These are phyloP conservation scores for Burhinus oedicnemus DNA, from an alignment of 2,113 vertebrate species.

Conservation along the genomic window DNA sequence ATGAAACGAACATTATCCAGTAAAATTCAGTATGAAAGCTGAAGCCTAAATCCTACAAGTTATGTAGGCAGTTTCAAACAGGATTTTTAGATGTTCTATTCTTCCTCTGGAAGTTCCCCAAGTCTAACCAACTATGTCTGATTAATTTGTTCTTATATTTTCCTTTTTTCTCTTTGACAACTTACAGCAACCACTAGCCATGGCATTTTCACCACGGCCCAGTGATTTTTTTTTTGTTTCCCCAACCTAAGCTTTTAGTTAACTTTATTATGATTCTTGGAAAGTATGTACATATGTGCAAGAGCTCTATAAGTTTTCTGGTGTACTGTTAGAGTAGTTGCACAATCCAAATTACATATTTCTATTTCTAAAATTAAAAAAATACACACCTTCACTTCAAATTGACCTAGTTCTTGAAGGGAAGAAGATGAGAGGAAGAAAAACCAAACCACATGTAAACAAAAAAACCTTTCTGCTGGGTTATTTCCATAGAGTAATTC, in stretches of 20 bases:
- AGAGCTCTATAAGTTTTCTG: background rate
- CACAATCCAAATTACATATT: background rate
- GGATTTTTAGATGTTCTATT: background rate
- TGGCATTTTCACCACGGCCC: background rate
- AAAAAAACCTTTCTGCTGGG: rapidly evolving
- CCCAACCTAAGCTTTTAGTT: background rate
- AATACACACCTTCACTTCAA: background rate
- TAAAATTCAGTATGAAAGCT: background rate
- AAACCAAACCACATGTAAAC: background rate
- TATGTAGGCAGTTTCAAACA: background rate
- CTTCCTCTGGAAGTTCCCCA: background rate
- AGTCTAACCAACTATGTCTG: background rate
- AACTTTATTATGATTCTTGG: background rate
- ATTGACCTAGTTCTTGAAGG: background rate
- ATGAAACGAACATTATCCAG: background rate
- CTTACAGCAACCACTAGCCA: background rate
- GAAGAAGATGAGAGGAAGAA: background rate
- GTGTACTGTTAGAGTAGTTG: background rate
- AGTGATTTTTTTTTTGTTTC: background rate
- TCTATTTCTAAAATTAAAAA: background rate
- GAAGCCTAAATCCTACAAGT: background rate
- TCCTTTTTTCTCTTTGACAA: background rate
- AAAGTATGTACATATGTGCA: background rate
- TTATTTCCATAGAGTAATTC: background rate
- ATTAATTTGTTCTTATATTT: background rate